These are phyloP conservation scores for Stomatorhinus walkeri DNA, from an alignment of 2,797 vertebrate species.

Conservation along the genomic window DNA sequence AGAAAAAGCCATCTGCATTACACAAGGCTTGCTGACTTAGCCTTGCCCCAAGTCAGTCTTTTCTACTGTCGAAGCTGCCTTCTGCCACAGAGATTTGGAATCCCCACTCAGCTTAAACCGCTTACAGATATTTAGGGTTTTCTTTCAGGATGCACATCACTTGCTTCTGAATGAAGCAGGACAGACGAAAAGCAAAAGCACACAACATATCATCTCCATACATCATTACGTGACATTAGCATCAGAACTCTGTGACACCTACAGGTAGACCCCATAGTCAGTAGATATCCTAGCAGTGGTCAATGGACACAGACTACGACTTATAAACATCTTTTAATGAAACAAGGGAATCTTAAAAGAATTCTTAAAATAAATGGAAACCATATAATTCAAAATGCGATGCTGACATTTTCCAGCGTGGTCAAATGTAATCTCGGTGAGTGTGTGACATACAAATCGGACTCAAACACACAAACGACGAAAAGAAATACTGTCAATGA, in stretches of 20 bases:
- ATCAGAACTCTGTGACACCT: background rate
- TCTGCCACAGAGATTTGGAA: slow-evolving; percentile 17
- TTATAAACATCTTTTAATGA: background rate
- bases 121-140: background rate
- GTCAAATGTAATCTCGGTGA: background rate
- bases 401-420: background rate
- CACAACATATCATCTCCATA: too few relatives aligned
- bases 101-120: slow-evolving; percentile 13
- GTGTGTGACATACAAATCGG: background rate
- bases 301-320: background rate
- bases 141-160: background rate
- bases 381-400: background rate
- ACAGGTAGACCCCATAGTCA: background rate
- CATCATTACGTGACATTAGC: background rate
- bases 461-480: background rate
- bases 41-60: background rate
- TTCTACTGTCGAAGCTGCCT: background rate
- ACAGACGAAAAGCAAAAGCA: background rate
- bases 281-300: background rate
- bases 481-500: background rate
- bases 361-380: background rate
- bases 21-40: background rate
- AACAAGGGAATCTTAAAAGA: background rate
- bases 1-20: slow-evolving; percentile 3
- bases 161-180: background rate